Evolutionary conservation across 2,888 invertebrate genomes (phyloP).

Genomic region (Tigriopus californicus): DNA sequence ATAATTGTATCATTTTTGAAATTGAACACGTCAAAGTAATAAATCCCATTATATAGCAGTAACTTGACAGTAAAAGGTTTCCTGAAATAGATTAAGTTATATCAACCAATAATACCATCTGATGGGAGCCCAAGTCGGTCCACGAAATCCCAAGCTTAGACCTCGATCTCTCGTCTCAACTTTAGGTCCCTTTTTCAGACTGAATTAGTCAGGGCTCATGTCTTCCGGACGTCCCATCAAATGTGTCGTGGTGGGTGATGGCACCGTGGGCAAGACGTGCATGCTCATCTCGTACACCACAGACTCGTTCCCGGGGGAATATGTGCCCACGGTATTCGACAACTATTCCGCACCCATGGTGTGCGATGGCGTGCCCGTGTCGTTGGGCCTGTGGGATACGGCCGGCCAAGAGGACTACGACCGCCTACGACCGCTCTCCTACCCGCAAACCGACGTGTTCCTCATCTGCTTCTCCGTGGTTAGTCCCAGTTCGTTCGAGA

Average conservation of each 20-base stretch:
- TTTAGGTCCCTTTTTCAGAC: no score
- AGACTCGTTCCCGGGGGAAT: constrained; percentile 39
- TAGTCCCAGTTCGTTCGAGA: constrained; percentile 96
- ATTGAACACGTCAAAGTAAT: no score
- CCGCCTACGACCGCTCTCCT: constrained; percentile 79
- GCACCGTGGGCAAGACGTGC: constrained; percentile 40
- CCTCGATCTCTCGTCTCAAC: no score
- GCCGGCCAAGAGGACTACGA: constrained; percentile 97
- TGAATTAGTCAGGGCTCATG: constrained; percentile 18
- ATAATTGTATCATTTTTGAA: no score
- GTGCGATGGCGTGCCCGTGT: constrained; percentile 91
- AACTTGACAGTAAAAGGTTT: no score
- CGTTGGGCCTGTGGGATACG: constrained; percentile 92
- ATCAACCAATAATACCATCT: no score
- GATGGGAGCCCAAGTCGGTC: no score
- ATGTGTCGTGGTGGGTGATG: constrained; percentile 40
- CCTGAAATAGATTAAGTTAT: no score
- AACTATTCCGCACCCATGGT: constrained; percentile 98
- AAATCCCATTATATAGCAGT: no score
- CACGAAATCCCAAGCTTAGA: no score
- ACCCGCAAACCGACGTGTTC: constrained; percentile 98
- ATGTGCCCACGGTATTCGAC: constrained; percentile 57
- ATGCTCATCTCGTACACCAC: constrained; percentile 41
- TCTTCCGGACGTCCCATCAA: constrained; percentile 33
- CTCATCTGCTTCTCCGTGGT: constrained; percentile 98